Evolutionary conservation across 2,888 invertebrate species (phyloP).

Genomic region (Rhaphigaster nebulosa): DNA sequence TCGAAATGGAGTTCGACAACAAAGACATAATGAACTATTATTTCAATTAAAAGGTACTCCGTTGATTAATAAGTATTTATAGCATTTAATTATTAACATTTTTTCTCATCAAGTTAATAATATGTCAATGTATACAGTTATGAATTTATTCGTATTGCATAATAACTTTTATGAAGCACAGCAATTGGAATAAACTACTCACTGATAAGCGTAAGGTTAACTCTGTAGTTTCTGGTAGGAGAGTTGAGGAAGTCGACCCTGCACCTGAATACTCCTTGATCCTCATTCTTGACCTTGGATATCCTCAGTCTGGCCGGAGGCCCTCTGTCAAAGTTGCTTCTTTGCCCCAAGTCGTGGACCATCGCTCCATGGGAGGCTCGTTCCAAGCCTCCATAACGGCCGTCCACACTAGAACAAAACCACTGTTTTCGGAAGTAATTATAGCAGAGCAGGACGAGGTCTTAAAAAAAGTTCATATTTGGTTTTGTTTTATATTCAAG

Average conservation of each 20-base stretch:
- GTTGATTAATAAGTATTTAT: no score
- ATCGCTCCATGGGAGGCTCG: conserved; percentile 82
- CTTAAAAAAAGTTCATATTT: no score
- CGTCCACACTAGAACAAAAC: conserved; percentile 78
- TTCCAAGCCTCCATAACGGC: conserved; percentile 78
- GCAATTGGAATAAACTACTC: conserved; percentile 69
- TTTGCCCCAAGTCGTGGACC: conserved; percentile 81
- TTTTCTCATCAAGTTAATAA: no score
- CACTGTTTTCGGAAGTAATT: not conserved
- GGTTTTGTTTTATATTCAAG: no score
- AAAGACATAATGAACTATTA: no score
- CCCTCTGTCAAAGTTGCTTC: conserved; percentile 80
- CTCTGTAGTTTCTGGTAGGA: conserved; percentile 87
- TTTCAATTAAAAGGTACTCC: no score
- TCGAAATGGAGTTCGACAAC: no score
- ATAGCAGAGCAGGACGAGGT: not conserved
- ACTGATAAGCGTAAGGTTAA: conserved; percentile 91
- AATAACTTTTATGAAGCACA: not conserved
- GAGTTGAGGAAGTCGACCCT: conserved; percentile 91
- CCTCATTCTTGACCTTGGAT: conserved; percentile 78
- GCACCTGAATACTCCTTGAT: conserved; percentile 89
- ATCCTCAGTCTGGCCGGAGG: conserved; percentile 78
- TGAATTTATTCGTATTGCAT: not conserved
- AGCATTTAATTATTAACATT: no score
- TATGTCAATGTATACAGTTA: no score